Evolutionary conservation across 2,797 vertebrate species (phyloP), one percentile per base, ranked within the genome.

Genomic region (Percopsis omiscomaycus): DNA sequence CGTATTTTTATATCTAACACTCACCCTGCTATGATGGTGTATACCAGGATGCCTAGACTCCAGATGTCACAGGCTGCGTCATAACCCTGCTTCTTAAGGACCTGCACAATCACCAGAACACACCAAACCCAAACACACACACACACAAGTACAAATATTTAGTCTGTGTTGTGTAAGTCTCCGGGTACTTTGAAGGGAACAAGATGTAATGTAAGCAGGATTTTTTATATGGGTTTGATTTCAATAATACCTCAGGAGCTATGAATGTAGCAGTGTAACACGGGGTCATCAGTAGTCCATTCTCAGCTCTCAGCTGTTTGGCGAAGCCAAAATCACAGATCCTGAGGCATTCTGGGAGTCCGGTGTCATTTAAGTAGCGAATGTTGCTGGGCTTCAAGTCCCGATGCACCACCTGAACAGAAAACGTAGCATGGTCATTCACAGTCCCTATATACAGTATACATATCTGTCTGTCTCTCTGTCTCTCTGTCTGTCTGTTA

Each of bases 211-310:
- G 51, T 28, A 27, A 12, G 51, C 11, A 16, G 10, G 27, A 28
- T 28, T 28, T 54, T 5, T 30, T 8, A 28, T 57, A 42, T 27
- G 27, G 5, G 15, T 59, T 32, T 29, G 5, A 48, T 14, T 32
- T 56, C 14, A 27, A 42, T 27, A 13, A 11, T 85, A 98, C 97
- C 95, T 99, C 97, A 0, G 97, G 97, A 65, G 97, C 96, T 0
- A 99, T 96, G 27, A 98, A 98, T 45, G 96, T 99, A 10, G 97
- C 97, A 0, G 97, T 99, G 86, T 98, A 99, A 88, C 97, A 99
- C 0, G 97, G 97, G 0, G 96, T 99, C 97, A 98, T 98, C 62
- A 98, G 89, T 59, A 99, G 86, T 29, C 97, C 97, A 0, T 98
- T 99, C 84, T 98, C 96, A 0, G 96, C 97, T 47, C 96, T 86